Percentiles rank a stretch among this genome's conserved stretches.
These are phyloP conservation scores for Forbesichthys agassizii DNA, from an alignment of 2,113 vertebrate species.

Conservation along the genomic window DNA sequence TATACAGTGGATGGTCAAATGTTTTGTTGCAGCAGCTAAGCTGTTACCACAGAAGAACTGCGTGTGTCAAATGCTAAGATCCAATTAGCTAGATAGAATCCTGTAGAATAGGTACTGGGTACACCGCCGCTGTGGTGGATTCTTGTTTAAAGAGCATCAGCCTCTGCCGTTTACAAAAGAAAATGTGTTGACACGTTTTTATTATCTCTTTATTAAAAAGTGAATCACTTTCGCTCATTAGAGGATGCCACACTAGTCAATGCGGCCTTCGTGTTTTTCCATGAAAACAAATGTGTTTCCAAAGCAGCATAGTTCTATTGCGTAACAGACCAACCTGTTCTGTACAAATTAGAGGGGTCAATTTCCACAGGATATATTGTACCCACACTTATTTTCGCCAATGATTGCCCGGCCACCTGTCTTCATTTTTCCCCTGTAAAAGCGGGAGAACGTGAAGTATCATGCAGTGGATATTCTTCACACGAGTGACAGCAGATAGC, in stretches of 20 bases:
- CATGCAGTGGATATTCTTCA: constrained; percentile 33
- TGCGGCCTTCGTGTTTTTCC: background rate
- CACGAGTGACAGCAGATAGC: constrained; percentile 29
- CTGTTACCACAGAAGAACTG: background rate
- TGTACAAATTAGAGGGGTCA: constrained; percentile 28
- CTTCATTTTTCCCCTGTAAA: constrained; percentile 42
- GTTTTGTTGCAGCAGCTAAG: background rate
- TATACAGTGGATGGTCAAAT: background rate
- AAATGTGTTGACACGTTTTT: no score
- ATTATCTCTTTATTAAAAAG: no score
- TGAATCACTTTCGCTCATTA: no score
- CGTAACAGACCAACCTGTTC: background rate
- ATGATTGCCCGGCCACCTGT: constrained; percentile 39
- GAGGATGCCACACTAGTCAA: background rate
- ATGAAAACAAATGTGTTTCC: background rate
- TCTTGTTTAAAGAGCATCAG: background rate
- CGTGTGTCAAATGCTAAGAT: background rate
- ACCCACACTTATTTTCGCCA: constrained; percentile 16
- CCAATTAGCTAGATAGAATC: background rate
- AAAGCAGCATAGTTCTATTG: background rate
- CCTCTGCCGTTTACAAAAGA: no score
- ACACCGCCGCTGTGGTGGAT: background rate
- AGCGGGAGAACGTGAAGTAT: constrained; percentile 23
- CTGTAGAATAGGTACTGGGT: background rate
- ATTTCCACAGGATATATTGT: constrained; percentile 35